Percentiles rank a stretch among this genome's conserved stretches.
Evolutionary conservation across 2,888 invertebrate genomes (phyloP).

Genomic region (Amblyjoppa proteus): DNA sequence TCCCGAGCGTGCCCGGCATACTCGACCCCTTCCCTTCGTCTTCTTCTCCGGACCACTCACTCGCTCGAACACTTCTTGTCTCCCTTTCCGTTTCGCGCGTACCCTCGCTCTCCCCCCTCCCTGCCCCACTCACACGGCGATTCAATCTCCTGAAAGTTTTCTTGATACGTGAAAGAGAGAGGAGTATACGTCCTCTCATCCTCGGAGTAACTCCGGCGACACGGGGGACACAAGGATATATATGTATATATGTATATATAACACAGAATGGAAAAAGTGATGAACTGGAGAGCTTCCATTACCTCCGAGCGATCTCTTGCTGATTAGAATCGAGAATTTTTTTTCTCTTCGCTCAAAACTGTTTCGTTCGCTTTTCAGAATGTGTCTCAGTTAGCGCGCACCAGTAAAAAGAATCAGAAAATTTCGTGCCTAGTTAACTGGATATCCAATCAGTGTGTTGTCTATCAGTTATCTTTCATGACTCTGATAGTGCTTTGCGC

Average conservation of each 20-base stretch:
- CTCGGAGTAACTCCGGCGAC: slow-evolving; percentile 62
- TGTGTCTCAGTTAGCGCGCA: background rate
- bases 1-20: slow-evolving; percentile 68
- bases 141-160: slow-evolving; percentile 72
- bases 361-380: slow-evolving; percentile 29
- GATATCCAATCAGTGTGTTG: background rate
- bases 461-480: background rate
- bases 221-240: slow-evolving; percentile 39
- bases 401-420: background rate
- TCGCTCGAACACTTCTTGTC: slow-evolving; percentile 49
- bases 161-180: slow-evolving; percentile 67
- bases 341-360: slow-evolving; percentile 16
- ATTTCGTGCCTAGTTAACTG: background rate
- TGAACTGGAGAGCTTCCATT: slow-evolving; percentile 61
- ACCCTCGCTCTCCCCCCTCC: slow-evolving; percentile 2
- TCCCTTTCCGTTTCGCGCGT: slow-evolving; percentile 58
- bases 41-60: slow-evolving; percentile 37
- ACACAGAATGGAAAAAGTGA: slow-evolving; percentile 62
- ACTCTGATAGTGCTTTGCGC: background rate
- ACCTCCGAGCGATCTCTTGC: slow-evolving; percentile 62
- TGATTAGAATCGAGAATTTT: slow-evolving; percentile 60
- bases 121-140: slow-evolving; percentile 54
- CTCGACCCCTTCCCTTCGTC: slow-evolving; percentile 43
- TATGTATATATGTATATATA: slow-evolving; percentile 40
- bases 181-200: slow-evolving; percentile 48